Evolutionary conservation across 2,888 invertebrate species (phyloP), one percentile per base, ranked within the genome.

Genomic region (Serrognathus titanus): DNA sequence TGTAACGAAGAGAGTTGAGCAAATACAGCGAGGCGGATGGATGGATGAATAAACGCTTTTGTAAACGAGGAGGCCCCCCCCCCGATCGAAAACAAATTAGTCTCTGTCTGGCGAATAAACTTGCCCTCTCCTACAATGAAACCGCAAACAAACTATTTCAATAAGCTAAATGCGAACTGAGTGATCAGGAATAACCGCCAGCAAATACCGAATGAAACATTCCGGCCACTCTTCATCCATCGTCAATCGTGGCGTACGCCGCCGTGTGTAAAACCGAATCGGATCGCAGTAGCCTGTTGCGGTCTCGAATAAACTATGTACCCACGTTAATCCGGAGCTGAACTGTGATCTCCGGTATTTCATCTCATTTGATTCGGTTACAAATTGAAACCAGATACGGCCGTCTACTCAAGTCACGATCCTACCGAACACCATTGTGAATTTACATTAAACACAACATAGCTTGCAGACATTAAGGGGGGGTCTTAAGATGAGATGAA

Each of bases 231-330:
- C 59, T 59, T 57, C 63, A 64, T 31, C 24, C 24, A 31, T 61
- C 61, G 58, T 66, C 63, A 66, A 62, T 66, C 60, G 53, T 51
- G 55, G 65, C 63, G 64, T 63, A 66, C 64, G 24, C 24, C 24
- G 65, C 64, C 63, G 63, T 67, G 67, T 67, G 67, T 67, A 65
- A 67, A 67, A 67, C 66, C 66, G 63, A 67, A 67, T 65, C 64
- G 66, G 65, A 67, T 62, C 51, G 53, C 60, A 55, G 53, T 62
- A 61, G 66, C 66, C 65, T 67, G 65, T 64, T 67, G 66, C 66
- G 67, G 67, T 64, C 58, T 57, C 56, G 58, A 61, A 65, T 68
- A 65, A 66, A 66, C 66, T 68, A 66, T 66, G 66, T 62, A 62
- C 61, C 60, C 59, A 55, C 66, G 38, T 49, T 65, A 66, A 66